Percentiles rank a stretch among this genome's conserved stretches.
These are phyloP conservation scores for Tortricodes alternella DNA, from an alignment of 2,888 invertebrate species.

Conservation along the genomic window DNA sequence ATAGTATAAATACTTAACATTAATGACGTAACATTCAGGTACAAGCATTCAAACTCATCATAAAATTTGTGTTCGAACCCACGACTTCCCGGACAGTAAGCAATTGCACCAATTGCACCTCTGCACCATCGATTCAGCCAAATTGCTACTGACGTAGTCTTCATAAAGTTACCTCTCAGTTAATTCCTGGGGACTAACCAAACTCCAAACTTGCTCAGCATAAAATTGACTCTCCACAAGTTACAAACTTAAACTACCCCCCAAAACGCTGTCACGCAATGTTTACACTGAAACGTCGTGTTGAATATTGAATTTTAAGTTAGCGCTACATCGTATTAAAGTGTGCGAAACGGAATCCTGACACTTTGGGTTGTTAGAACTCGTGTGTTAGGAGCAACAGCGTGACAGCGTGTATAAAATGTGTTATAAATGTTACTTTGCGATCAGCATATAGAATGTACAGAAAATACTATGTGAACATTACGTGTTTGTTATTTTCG, in stretches of 20 bases:
- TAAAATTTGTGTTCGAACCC: too few relatives aligned
- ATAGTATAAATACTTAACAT: too few relatives aligned
- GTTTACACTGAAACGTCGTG: conserved; percentile 74
- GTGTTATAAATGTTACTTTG: neutral
- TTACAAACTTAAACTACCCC: conserved; percentile 41
- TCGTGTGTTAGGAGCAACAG: neutral
- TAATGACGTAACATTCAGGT: too few relatives aligned
- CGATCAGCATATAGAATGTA: too few relatives aligned
- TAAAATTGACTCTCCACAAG: conserved; percentile 12
- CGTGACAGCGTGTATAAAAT: conserved; percentile 5
- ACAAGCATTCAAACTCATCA: too few relatives aligned
- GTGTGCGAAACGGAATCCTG: conserved; percentile 3
- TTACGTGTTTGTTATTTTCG: too few relatives aligned
- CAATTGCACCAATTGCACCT: neutral
- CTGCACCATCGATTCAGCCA: too few relatives aligned
- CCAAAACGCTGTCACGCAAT: conserved; percentile 59
- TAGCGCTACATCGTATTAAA: conserved; percentile 51
- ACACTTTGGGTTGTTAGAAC: conserved; percentile 9
- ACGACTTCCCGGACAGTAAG: too few relatives aligned
- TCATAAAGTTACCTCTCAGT: neutral
- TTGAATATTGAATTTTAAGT: conserved; percentile 75
- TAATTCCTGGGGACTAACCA: neutral
- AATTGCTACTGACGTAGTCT: too few relatives aligned
- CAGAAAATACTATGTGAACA: too few relatives aligned
- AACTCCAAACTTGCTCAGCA: neutral